Base-by-base conservation (phyloP, 2,113 vertebrate species). In the Phalacrocorax brasilianus region DNA sequence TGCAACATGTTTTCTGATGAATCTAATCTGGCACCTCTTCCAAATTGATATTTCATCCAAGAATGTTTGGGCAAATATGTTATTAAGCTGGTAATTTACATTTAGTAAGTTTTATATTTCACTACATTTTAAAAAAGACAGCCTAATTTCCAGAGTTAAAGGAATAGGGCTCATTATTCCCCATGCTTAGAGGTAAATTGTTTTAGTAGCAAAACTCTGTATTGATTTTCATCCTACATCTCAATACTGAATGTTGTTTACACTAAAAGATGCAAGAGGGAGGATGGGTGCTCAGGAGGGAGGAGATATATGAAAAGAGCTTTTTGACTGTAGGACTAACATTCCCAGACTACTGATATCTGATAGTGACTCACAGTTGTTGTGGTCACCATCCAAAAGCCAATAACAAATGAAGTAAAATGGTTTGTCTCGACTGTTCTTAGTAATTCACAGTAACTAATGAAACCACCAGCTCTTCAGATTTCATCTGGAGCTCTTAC, bases 1-100 rank as follows among this genome's bases (percentile, higher is more conserved):
- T 83, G 74, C 93, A 94, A 74, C 90, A 89, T 89, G 66, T 94
- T 96, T 97, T 89, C 77, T 97, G 92, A 96, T 94, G 5, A 89
- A 96, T 95, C 68, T 95, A 93, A 95, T 91, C 88, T 93, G 89
- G 77, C 0, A 0, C 71, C 58, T 96, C 65, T 95, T 96, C 90
- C 88, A 92, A 87, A 93, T 47, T 85, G 86, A 40, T 94, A 83
- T 79, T 92, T 85, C 40, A 91, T 92, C 92, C 92, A 92, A 92
- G 63, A 89, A 83, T 91, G n/a, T 96, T 93, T 30, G 32, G 74
- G 77, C 28, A 95, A 94, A 93, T 87, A 44, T 3, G 23, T 93
- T 85, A 96, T 97, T 87, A 94, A 90, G 47, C 30, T 0, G 2
- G 56, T 94, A 95, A 94, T 96, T 93, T 89, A 85, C 50, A 89